phyloP scores from a whole-genome alignment of 1,140 invertebrate genomes.

The Lanistes nyassanus region DNA sequence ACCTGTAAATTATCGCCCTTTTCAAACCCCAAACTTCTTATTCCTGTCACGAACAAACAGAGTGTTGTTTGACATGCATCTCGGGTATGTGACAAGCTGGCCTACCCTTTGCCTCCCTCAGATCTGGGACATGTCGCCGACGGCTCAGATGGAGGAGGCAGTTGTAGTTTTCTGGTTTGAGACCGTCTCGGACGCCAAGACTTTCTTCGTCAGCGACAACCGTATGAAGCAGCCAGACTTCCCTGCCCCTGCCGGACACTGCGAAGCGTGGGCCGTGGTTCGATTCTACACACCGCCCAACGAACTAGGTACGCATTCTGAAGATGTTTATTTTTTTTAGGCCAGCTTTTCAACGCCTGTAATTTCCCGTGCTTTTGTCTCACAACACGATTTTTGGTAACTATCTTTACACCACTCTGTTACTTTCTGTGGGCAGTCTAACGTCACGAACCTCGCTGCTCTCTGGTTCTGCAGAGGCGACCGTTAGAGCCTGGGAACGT shows the following conservation, averaged over 20 bases:
- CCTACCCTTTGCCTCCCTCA: slow-evolving; percentile 1
- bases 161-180: slow-evolving; percentile 35
- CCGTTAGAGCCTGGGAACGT: no score
- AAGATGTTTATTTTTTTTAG: no score
- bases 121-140: slow-evolving; percentile 26
- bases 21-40: not conserved
- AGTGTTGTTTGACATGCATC: no score
- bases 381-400: no score
- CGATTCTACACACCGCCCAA: slow-evolving; percentile 27
- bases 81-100: no score
- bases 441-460: no score
- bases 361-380: no score
- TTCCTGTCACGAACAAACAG: not conserved
- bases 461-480: no score
- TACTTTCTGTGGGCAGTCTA: no score
- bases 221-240: slow-evolving; percentile 42
- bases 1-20: not conserved
- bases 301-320: slow-evolving; percentile 33
- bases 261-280: slow-evolving; percentile 39
- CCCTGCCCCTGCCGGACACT: slow-evolving; percentile 33
- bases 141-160: slow-evolving; percentile 24
- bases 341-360: no score
- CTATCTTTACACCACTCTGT: no score
- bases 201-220: slow-evolving; percentile 36
- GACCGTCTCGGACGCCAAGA: slow-evolving; percentile 24